Evolutionary conservation across 2,797 vertebrate species (phyloP).

Genomic region (Bufotes viridis): DNA sequence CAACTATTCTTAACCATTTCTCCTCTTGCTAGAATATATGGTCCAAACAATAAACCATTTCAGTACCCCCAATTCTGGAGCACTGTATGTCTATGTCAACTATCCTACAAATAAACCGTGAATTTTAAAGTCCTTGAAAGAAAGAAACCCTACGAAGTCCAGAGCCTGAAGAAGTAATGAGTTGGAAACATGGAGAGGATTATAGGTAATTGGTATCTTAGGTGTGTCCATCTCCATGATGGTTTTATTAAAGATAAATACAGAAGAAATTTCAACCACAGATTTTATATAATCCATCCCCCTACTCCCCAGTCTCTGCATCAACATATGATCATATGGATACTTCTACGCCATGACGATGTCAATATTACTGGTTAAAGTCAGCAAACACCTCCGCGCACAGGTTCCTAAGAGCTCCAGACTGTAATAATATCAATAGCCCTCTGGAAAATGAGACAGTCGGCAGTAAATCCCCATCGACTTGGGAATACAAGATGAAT

Average conservation of each 20-base stretch:
- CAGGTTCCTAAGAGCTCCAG: conserved; percentile 6
- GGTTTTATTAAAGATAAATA: background rate
- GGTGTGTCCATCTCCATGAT: conserved; percentile 1
- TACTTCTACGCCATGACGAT: background rate
- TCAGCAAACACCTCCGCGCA: background rate
- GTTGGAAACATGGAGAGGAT: conserved; percentile 12
- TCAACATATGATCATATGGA: background rate
- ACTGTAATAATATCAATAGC: conserved; percentile 45
- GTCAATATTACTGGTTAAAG: background rate
- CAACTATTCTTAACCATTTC: too few species aligned
- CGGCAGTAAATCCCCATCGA: conserved; percentile 37
- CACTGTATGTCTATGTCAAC: too few species aligned
- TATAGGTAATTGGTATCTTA: conserved; percentile 16
- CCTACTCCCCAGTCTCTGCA: background rate
- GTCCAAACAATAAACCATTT: too few species aligned
- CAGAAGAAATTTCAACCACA: conserved; percentile 14
- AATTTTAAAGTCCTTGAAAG: too few species aligned
- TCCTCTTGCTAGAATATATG: too few species aligned
- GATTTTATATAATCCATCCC: background rate
- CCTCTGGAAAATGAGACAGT: conserved; percentile 24
- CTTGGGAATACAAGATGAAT: conserved; percentile 49
- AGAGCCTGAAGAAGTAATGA: background rate
- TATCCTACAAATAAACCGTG: too few species aligned
- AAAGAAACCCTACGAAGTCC: too few species aligned
- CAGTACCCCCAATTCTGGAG: too few species aligned